Evolutionary conservation across 1,140 invertebrate genomes (phyloP), one percentile per base, ranked within the genome.

Genomic region (Pemphigus obesinymphae): DNA sequence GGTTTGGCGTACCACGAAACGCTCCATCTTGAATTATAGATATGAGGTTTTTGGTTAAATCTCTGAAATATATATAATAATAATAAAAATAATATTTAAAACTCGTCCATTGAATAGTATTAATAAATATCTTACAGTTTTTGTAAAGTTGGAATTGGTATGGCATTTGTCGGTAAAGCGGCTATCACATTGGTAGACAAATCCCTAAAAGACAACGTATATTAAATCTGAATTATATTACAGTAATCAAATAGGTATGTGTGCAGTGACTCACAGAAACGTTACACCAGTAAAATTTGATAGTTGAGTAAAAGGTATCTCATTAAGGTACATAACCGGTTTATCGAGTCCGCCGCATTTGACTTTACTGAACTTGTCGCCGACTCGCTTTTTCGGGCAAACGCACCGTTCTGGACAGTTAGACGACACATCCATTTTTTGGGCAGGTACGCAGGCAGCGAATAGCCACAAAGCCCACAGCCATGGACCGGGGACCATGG

Each of bases 21-120:
- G 84, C 84, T 31, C 84, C 84, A 53, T 84, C 82, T 66, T 85
- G 83, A 55, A 85, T 84, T 29, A 63, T 66, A n/a, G 83, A 78
- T 40, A 85, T 85, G 43, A 76, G 66, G 53, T 85, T 85, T 73
- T 83, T 82, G 40, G 78, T 84, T 17, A 85, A 31, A 82, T 85
- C 82, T 43, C 84, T 85, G 72, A 17, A 84, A 63, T 7, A 82
- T 20, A 75, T 13, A 83, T 10, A 82, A 7, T 17, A 3, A 68
- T 37, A 45, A 2, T 11, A 11, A 45, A 45, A 82, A 7, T 17
- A 3, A 68, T 37, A 45, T 11, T 11, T 45, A 45, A 45, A 45
- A 11, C 43, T 45, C 8, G 43, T 45, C 10, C 43, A 45, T 45
- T 45, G 10, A 7, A n/a, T n/a, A n/a, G n/a, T n/a, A n/a, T 45